Percentiles rank a stretch among this genome's conserved stretches.
Evolutionary conservation across 1,140 invertebrate genomes (phyloP).

Genomic region (Neodiprion virginianus): DNA sequence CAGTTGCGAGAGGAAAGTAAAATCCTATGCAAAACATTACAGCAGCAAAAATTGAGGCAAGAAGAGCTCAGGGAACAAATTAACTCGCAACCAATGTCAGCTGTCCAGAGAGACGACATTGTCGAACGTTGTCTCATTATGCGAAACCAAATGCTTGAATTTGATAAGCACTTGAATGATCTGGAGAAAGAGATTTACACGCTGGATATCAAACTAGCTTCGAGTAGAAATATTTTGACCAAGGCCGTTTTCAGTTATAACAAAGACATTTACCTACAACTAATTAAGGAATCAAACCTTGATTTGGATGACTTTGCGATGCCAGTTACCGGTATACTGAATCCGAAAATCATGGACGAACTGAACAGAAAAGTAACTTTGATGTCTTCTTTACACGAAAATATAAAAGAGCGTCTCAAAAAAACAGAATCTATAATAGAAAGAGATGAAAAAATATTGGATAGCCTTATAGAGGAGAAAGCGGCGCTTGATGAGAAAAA

Average conservation of each 20-base stretch:
- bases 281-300: conserved; percentile 24
- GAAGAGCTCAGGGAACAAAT: conserved; percentile 35
- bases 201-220: conserved; percentile 44
- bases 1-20: conserved; percentile 31
- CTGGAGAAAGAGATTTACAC: conserved; percentile 44
- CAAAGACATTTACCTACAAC: conserved; percentile 42
- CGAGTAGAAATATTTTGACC: conserved; percentile 36
- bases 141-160: conserved; percentile 37
- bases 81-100: conserved; percentile 44
- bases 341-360: conserved; percentile 32
- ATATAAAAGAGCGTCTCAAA: conserved; percentile 27
- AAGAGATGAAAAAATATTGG: conserved; percentile 28
- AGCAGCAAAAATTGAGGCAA: conserved; percentile 22
- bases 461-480: conserved; percentile 20
- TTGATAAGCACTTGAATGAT: conserved; percentile 46
- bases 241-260: conserved; percentile 46
- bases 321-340: conserved; percentile 40
- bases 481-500: conserved; percentile 31
- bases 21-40: conserved; percentile 28
- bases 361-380: conserved; percentile 34
- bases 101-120: conserved; percentile 39
- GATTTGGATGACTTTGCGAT: conserved; percentile 41
- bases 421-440: conserved; percentile 28
- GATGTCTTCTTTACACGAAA: conserved; percentile 37
- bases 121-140: conserved; percentile 37